phyloP scores from a whole-genome alignment of 2,113 vertebrate species.

The Poeciliopsis retropinna region DNA sequence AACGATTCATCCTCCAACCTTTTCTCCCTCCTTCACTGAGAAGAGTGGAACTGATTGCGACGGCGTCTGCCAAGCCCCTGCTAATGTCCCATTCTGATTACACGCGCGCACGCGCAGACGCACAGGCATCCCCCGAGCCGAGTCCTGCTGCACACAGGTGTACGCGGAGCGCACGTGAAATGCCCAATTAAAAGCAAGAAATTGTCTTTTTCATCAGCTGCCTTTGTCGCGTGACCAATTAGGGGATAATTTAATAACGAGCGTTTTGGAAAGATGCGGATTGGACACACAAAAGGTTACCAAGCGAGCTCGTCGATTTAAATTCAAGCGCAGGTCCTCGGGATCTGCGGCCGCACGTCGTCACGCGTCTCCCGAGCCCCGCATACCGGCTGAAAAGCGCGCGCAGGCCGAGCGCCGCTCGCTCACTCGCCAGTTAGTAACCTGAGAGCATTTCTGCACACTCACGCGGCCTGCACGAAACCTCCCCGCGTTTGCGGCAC shows the following conservation, averaged over 20 bases:
- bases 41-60: constrained; percentile 83
- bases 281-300: constrained; percentile 90
- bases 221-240: constrained; percentile 93
- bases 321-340: constrained; percentile 76
- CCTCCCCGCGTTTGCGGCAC: constrained; percentile 3
- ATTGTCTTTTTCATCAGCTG: constrained; percentile 94
- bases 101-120: constrained; percentile 54
- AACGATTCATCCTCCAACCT: constrained; percentile 47
- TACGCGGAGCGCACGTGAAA: constrained; percentile 89
- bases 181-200: constrained; percentile 94
- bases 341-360: constrained; percentile 55
- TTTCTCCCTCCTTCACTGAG: constrained; percentile 53
- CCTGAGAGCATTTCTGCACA: constrained; percentile 46
- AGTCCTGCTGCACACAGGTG: constrained; percentile 86
- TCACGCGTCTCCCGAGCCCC: constrained; percentile 50
- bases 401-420: background rate
- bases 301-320: constrained; percentile 81
- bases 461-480: constrained; percentile 20
- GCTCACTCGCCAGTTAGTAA: constrained; percentile 62
- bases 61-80: constrained; percentile 88
- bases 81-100: constrained; percentile 92
- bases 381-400: constrained; percentile 35
- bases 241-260: constrained; percentile 93
- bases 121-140: constrained; percentile 1
- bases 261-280: constrained; percentile 85